A percentile compares a stretch with the other conserved stretches of the same genome.
Evolutionary conservation across 1,140 invertebrate species (phyloP).

Genomic region (Aphaenogaster floridana): DNA sequence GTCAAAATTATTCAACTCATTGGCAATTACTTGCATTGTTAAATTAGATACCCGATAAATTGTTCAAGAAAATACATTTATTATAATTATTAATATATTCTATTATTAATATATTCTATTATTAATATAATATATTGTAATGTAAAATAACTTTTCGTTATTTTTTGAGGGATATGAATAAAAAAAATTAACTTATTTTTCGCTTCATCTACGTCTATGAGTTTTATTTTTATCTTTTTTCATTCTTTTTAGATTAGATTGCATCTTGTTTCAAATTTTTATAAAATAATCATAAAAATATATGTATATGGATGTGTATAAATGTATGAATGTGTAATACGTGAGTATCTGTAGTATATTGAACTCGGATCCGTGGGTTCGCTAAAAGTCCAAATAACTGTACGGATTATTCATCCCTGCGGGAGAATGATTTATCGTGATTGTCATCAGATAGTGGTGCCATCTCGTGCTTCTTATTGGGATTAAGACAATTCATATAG

Average conservation of each 20-base stretch:
- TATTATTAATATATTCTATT: not conserved
- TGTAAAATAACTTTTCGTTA: not conserved
- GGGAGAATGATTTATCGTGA: not conserved
- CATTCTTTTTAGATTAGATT: not conserved
- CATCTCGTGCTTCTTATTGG: not conserved
- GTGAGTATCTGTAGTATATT: not conserved
- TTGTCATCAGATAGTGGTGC: constrained; percentile 21
- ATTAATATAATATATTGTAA: not conserved
- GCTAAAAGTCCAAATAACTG: not conserved
- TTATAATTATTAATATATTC: not conserved
- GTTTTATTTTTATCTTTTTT: not conserved
- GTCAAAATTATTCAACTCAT: not conserved
- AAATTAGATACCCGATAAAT: not conserved
- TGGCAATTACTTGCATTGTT: not conserved
- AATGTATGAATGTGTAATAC: not conserved
- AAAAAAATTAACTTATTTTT: not conserved
- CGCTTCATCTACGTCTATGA: no score
- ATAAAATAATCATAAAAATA: not conserved
- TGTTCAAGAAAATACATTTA: not conserved
- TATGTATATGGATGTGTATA: not conserved
- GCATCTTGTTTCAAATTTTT: not conserved
- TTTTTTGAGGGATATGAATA: not conserved
- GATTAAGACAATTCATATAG: not conserved
- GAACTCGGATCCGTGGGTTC: not conserved
- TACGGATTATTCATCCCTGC: not conserved